Conservation (phyloP, 2,113 vertebrate genomes). For the human (Homo sapiens) region DNA sequence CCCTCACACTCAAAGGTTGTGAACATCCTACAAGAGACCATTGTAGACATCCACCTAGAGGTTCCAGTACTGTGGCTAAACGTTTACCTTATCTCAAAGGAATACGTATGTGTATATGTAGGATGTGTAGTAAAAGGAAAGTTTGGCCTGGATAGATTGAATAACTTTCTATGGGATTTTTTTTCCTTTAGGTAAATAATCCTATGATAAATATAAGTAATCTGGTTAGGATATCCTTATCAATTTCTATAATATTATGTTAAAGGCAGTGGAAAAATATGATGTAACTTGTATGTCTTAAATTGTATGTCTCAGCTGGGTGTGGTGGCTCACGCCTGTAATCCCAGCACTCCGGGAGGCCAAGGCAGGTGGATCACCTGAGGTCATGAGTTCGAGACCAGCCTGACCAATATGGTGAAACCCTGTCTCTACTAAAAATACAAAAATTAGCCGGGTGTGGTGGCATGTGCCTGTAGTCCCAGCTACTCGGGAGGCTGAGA, state of each 20-base stretch:
- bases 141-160: not conserved
- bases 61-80: not conserved
- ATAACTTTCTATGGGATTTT: not conserved
- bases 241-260: not conserved
- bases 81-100: not conserved
- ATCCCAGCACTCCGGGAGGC: too few relatives aligned
- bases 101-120: not conserved
- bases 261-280: not conserved
- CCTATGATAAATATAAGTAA: not conserved
- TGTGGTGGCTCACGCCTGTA: too few relatives aligned
- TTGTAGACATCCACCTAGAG: not conserved
- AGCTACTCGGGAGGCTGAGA: too few relatives aligned
- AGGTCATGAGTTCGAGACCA: too few relatives aligned
- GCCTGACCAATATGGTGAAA: too few relatives aligned
- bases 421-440: too few relatives aligned
- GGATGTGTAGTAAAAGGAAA: not conserved
- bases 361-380: too few relatives aligned
- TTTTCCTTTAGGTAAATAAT: not conserved
- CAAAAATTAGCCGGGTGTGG: too few relatives aligned
- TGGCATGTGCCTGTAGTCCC: too few relatives aligned
- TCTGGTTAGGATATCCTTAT: not conserved
- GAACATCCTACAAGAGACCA: not conserved
- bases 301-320: not conserved
- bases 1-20: not conserved
- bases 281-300: not conserved